phyloP scores from a whole-genome alignment of 2,113 vertebrate genomes.

The Petrocephalus zakoni region DNA sequence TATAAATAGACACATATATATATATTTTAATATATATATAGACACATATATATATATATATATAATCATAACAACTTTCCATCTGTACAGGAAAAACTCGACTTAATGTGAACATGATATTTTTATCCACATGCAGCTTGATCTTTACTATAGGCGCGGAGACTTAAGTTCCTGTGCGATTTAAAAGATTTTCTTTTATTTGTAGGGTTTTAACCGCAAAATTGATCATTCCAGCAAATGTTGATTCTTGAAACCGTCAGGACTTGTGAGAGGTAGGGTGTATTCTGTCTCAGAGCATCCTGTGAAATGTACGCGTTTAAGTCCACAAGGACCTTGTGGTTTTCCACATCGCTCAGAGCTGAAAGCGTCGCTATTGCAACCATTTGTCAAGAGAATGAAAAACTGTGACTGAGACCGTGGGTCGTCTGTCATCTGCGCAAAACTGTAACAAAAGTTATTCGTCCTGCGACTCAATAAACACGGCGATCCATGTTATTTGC shows the following conservation, averaged over 20 bases:
- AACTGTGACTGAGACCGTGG: background rate
- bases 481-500: background rate
- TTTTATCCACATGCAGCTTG: background rate
- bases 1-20: too few relatives aligned
- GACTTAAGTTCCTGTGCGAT: background rate
- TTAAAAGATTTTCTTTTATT: background rate
- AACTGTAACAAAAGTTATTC: constrained; percentile 6
- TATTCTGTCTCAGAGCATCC: background rate
- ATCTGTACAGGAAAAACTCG: too few relatives aligned
- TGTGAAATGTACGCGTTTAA: background rate
- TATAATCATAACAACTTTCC: too few relatives aligned
- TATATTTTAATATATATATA: too few relatives aligned
- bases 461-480: background rate
- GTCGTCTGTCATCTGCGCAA: constrained; percentile 7
- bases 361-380: background rate
- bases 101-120: background rate
- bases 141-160: background rate
- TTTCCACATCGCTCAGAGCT: constrained; percentile 13
- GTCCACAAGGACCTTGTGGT: background rate
- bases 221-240: background rate
- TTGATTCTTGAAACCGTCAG: background rate
- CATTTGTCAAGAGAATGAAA: constrained; percentile 21
- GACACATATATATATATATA: too few relatives aligned
- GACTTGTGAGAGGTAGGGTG: background rate
- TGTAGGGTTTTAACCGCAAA: background rate